Conservation (phyloP, 2,113 vertebrate species). For the Cebus imitator region DNA sequence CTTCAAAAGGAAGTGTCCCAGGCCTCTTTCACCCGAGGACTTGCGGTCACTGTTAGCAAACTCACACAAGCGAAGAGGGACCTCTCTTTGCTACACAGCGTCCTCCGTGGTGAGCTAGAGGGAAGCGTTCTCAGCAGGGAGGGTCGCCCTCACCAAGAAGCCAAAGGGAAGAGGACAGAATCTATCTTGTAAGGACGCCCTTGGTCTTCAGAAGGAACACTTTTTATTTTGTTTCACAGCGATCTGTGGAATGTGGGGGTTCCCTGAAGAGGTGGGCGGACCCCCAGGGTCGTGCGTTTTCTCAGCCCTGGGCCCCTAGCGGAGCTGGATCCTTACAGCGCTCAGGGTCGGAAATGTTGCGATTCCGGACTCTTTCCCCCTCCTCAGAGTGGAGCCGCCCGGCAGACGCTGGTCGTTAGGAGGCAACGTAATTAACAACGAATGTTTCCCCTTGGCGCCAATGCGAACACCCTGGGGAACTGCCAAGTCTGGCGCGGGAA, state of each 20-base stretch:
- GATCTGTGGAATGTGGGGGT: not conserved
- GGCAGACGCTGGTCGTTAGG: not conserved
- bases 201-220: not conserved
- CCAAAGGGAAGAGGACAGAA: not conserved
- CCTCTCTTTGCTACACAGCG: rapidly evolving
- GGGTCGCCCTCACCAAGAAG: not conserved
- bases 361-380: not conserved
- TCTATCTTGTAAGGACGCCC: rapidly evolving
- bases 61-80: not conserved
- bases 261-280: rapidly evolving
- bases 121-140: not conserved
- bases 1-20: not conserved
- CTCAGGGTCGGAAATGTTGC: not conserved
- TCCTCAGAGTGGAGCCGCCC: not conserved
- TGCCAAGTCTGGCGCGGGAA: not conserved
- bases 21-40: not conserved
- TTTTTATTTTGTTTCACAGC: not conserved
- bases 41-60: rapidly evolving
- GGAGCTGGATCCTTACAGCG: not conserved
- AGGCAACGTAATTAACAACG: not conserved
- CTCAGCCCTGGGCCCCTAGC: not conserved
- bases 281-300: not conserved
- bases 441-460: not conserved
- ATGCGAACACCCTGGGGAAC: not conserved
- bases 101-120: not conserved